Base-by-base conservation (phyloP, 2,888 invertebrate species). In the Diaprepes abbreviatus region DNA sequence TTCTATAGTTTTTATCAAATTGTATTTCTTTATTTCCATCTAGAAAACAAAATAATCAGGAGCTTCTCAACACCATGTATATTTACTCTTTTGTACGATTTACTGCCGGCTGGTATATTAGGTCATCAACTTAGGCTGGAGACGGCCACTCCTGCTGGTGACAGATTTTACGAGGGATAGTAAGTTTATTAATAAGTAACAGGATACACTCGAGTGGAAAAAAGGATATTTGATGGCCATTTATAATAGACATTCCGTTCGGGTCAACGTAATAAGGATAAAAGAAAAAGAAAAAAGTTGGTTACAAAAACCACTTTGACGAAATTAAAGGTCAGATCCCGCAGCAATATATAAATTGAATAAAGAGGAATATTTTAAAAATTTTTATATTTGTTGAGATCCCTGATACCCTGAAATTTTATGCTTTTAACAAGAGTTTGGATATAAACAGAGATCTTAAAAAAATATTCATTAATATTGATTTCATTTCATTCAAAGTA, bases 141-240 rank as follows among this genome's bases (percentile, higher is more conserved):
- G 9, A 24, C 21, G 28, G 62, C 36, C 36, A 35, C 38, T 50
- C 16, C 62, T 50, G 62, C 28, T 24, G 50, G 24, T 50, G 62
- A 62, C 62, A 62, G 62, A 38, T 52, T 62, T 50, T 62, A 50
- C 62, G 62, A 62, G 38, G 33, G 62, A 35, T 35, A 38, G 48
- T 50, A 35, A 52, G 62, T 62, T 62, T 52, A 62, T 62, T 62
- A 62, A 62, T 62, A 62, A 62, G 50, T 62, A 24, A 50, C 48
- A 48, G 50, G 36, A 31, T 19, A 33, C 36, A 36, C 48, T 36
- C 35, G 43, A 17, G 24, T 31, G 24, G 45, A 31, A 59, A 59
- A 57, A 50, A 33, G 62, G 38, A 62, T 62, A 57, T 62, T 52
- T 38, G 38, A 62, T 52, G 45, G 62, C 28, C 52, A 54, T 64